Evolutionary conservation across 1,140 invertebrate genomes (phyloP), one percentile per base, ranked within the genome.

Genomic region (Aricia agestis): DNA sequence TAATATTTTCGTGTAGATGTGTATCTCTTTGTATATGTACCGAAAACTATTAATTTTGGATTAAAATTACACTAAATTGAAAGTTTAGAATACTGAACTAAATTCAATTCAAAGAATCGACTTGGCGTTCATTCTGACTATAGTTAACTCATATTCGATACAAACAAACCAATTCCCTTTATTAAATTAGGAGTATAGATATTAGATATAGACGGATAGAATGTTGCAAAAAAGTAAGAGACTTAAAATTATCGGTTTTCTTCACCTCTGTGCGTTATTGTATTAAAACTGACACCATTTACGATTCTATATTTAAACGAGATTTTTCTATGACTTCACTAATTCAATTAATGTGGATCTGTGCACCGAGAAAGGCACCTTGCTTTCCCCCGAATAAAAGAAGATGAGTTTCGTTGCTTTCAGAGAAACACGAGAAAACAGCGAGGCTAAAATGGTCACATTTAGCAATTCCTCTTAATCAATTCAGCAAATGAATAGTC

Each of bases 1-100:
- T 86, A 85, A 86, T 86, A 88, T 85, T 87, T 82, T 79, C 83
- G 77, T 75, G 70, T 81, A 74, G 77, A 86, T 79, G 78, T 80
- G 75, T 84, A 78, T 79, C 77, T 78, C 81, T 82, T 81, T 61
- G 57, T 41, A 41, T 69, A 31, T 41, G 32, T 13, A 36, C 32
- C 32, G 58, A 52, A 52, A 52, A 15, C 45, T 13, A 15, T 52
- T 52, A 13, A 52, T 52, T 36, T 36, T 36, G 36, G 36, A 36
- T 36, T 36, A 36, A 36, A 36, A 36, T 36, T 36, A 36, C 11
- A 13, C 45, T 52, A n/a, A 42, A 42, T 42, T 42, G 11, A 42
- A 42, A 42, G 41, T 42, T 42, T 42, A 42, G 41, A 42, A 42
- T 42, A n/a, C n/a, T n/a, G n/a, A n/a, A n/a, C n/a, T n/a, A n/a